phyloP scores from a whole-genome alignment of 2,797 vertebrate genomes.

The Hydrocynus forskahlii region DNA sequence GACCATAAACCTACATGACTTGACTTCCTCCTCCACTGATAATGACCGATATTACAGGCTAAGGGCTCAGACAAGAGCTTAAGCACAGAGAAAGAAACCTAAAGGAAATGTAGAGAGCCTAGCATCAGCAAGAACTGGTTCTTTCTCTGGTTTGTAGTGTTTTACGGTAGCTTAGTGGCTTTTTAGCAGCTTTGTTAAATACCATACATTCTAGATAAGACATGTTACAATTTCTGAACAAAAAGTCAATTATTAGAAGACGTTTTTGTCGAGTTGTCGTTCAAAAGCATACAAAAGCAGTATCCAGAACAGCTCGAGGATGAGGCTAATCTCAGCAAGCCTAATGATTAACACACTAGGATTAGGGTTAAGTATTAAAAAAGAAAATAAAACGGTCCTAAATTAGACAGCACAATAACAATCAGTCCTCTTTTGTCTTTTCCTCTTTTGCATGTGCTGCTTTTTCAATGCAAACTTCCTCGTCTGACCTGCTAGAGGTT shows the following conservation, averaged over 20 bases:
- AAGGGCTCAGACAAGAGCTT: too few relatives aligned
- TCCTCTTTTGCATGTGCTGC: neutral
- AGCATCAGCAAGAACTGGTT: too few relatives aligned
- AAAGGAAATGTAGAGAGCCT: too few relatives aligned
- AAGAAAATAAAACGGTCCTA: neutral
- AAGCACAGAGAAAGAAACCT: too few relatives aligned
- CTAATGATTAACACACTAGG: slow-evolving; percentile 4
- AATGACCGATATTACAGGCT: too few relatives aligned
- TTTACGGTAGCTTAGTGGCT: too few relatives aligned
- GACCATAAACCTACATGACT: too few relatives aligned
- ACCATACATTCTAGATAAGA: too few relatives aligned
- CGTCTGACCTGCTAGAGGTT: neutral
- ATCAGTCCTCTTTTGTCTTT: neutral
- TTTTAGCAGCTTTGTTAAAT: too few relatives aligned
- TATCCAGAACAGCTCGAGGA: slow-evolving; percentile 15
- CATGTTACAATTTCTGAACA: neutral
- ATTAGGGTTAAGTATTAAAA: slow-evolving; percentile 26
- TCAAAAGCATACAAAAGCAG: neutral
- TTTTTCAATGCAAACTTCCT: slow-evolving; percentile 30
- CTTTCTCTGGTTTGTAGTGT: neutral
- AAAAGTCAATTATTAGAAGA: too few relatives aligned
- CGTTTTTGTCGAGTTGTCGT: neutral
- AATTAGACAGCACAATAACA: neutral
- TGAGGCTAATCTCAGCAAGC: slow-evolving; percentile 38
- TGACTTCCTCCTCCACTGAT: too few relatives aligned